Conservation (phyloP, 1,140 invertebrate genomes). For the Caerostris darwini region DNA sequence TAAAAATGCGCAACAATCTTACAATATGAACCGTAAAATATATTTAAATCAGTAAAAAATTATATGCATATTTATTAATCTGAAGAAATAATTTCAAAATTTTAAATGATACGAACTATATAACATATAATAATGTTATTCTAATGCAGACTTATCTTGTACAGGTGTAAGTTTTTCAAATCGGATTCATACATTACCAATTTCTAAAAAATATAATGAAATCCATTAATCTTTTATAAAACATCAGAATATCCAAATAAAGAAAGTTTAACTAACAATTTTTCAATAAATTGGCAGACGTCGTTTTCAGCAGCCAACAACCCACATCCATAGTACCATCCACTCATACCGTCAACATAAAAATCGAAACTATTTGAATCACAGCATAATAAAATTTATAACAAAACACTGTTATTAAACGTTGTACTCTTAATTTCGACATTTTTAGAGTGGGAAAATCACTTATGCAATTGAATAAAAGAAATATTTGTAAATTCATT, state of each 20-base stretch:
- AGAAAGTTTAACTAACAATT: neutral
- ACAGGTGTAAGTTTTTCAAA: neutral
- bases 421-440: too few relatives aligned
- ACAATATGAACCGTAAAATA: too few relatives aligned
- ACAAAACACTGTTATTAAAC: too few relatives aligned
- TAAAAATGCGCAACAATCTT: too few relatives aligned
- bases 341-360: constrained; percentile 55
- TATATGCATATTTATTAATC: too few relatives aligned
- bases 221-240: neutral
- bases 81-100: too few relatives aligned
- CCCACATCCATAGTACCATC: constrained; percentile 76
- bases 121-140: neutral
- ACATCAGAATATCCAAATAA: neutral
- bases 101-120: too few relatives aligned
- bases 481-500: neutral
- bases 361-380: constrained; percentile 39
- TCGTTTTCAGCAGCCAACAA: constrained; percentile 76
- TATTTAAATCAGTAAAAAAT: too few relatives aligned
- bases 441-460: neutral
- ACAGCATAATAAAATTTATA: neutral
- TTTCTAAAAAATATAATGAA: neutral
- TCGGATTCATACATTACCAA: neutral
- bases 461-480: neutral
- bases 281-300: constrained; percentile 77
- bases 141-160: neutral